These are phyloP conservation scores for Pygoscelis adeliae DNA, from an alignment of 2,113 vertebrate species.

Conservation along the genomic window DNA sequence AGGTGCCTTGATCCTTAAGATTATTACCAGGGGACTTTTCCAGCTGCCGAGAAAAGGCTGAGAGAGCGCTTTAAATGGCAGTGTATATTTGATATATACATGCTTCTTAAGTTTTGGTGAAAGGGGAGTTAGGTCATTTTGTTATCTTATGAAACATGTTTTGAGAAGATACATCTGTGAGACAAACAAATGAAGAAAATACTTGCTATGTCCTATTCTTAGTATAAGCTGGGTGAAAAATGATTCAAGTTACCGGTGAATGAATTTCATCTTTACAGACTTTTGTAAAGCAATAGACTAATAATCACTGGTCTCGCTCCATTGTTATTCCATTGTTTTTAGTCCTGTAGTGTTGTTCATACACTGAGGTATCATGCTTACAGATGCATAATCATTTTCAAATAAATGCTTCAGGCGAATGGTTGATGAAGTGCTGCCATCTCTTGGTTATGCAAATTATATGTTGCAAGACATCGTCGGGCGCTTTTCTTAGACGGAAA, in stretches of 20 bases:
- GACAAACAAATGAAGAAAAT: background rate
- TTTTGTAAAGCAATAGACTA: slow-evolving; percentile 9
- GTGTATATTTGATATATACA: background rate
- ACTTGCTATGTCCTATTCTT: background rate
- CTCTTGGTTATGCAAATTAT: slow-evolving; percentile 72
- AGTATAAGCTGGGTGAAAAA: background rate
- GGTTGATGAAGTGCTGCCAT: slow-evolving; percentile 68
- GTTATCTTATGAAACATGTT: background rate
- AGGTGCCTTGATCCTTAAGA: background rate
- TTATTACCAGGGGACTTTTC: background rate
- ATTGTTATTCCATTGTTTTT: slow-evolving; percentile 8
- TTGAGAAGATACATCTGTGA: background rate
- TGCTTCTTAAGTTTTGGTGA: background rate
- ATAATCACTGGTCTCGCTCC: background rate
- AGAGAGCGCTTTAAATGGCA: background rate
- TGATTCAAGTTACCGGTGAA: background rate
- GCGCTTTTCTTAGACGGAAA: background rate
- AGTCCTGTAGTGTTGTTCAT: background rate
- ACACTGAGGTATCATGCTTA: background rate
- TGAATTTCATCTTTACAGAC: slow-evolving; percentile 25
- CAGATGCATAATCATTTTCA: background rate
- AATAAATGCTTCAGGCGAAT: slow-evolving; percentile 8
- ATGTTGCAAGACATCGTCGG: background rate
- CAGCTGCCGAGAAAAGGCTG: background rate
- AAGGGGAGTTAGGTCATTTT: background rate